A percentile compares a stretch with the other conserved stretches of the same genome.
Evolutionary conservation across 2,888 invertebrate species (phyloP).

Genomic region (Poecilus cupreus): DNA sequence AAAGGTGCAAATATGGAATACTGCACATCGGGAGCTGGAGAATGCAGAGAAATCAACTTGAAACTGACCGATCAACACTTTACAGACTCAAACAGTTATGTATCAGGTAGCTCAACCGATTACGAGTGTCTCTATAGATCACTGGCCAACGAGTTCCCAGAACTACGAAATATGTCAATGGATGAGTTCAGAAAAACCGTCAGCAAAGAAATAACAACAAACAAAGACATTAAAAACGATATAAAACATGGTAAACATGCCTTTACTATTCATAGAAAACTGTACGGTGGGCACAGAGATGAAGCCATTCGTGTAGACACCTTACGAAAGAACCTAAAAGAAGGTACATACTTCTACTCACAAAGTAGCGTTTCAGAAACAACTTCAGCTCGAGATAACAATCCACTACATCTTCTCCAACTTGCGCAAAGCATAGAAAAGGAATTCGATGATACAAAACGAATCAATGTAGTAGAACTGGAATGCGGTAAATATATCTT

Average conservation of each 20-base stretch:
- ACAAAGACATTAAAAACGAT: slow-evolving; percentile 16
- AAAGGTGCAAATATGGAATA: neutral
- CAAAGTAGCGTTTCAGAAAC: slow-evolving; percentile 38
- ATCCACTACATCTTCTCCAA: neutral
- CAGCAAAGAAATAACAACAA: slow-evolving; percentile 33
- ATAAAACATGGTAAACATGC: slow-evolving; percentile 41
- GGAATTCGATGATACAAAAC: neutral
- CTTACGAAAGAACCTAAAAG: neutral
- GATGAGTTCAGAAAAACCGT: slow-evolving; percentile 43
- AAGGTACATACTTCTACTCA: neutral
- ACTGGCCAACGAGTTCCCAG: slow-evolving; percentile 9
- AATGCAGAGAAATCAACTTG: slow-evolving; percentile 3
- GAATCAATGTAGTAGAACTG: neutral
- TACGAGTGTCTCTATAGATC: slow-evolving; percentile 55
- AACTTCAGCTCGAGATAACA: too few species aligned
- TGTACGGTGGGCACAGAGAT: slow-evolving; percentile 2
- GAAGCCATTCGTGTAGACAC: neutral
- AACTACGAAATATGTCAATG: slow-evolving; percentile 15
- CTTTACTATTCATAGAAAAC: slow-evolving; percentile 6
- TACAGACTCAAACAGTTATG: neutral
- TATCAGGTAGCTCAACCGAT: neutral
- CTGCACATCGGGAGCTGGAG: neutral
- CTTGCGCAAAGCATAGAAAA: neutral
- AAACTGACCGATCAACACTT: slow-evolving; percentile 46
- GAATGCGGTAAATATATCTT: neutral